Evolutionary conservation across 2,113 vertebrate species (phyloP), one percentile per base, ranked within the genome.

Genomic region (Oxygymnocypris stewartii): DNA sequence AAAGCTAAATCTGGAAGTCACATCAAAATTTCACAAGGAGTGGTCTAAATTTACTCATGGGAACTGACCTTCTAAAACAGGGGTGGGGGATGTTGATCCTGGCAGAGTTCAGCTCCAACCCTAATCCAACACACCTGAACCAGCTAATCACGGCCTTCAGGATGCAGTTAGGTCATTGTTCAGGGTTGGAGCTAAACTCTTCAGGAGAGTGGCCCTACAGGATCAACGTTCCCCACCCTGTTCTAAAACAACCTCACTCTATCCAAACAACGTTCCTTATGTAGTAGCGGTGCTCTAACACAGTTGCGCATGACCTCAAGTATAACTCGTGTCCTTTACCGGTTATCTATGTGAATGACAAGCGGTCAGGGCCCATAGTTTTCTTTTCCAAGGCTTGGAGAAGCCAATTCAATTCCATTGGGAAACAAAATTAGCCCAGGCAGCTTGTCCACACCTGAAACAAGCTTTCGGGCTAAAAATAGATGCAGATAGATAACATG

Each of bases 401-500:
- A 85, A 44, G 76, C 85, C n/a, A 31, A 31, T 31, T 31, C 51
- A 59, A 73, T 12, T 73, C 37, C 37, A 73, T 1, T 9, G 31
- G 54, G 76, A 79, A 84, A 67, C 65, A 74, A 77, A 57, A 84
- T 84, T 76, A 79, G 76, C 35, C 77, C 71, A 65, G 42, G 54
- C 35, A 42, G 69, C 57, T 35, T 77, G 37, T 42, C 79, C 47
- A 74, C 86, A 87, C 82, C 79, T 88, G 79, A 63, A 81, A 40
- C 57, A 87, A 78, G 77, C 42, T 44, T 57, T 47, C 16, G 44
- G 12, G 51, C 13, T 71, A 82, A 89, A 89, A 82, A 86, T 81
- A 87, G 71, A 10, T 4, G 0, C 16, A 0, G 61, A 61, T 54
- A 69, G 44, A 74, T 71, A 75, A 84, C 42, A 51, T 51, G 25